These are phyloP conservation scores for Brachionus plicatilis DNA, from an alignment of 1,140 invertebrate genomes.

Conservation along the genomic window DNA sequence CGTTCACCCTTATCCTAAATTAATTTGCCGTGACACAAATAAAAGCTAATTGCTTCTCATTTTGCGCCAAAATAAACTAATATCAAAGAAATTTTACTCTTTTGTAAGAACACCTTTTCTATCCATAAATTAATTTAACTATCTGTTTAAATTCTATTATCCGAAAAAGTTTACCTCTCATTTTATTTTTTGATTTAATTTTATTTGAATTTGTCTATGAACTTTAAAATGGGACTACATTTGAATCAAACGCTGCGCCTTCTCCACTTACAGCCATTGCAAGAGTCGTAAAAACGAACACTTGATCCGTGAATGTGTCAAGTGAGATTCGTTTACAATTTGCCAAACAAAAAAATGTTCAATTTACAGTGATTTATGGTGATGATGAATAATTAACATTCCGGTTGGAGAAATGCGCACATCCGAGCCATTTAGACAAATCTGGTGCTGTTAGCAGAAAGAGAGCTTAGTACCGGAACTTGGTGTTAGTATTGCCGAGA, in stretches of 20 bases:
- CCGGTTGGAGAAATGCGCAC: not conserved
- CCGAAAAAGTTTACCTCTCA: slow-evolving; percentile 12
- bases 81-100: slow-evolving; percentile 31
- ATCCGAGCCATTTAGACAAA: not conserved
- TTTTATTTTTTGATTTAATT: not conserved
- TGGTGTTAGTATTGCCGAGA: not conserved
- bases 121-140: slow-evolving; percentile 36
- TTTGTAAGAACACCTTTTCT: slow-evolving; percentile 23
- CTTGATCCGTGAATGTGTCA: slow-evolving; percentile 37
- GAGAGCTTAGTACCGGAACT: not conserved
- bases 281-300: not conserved
- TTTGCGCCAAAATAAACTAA: not conserved
- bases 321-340: not conserved
- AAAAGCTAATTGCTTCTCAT: slow-evolving; percentile 25
- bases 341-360: not conserved
- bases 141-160: slow-evolving; percentile 39
- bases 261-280: not conserved
- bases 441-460: not conserved
- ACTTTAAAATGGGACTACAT: not conserved
- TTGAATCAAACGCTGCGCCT: slow-evolving; percentile 2
- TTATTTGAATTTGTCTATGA: slow-evolving; percentile 33
- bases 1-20: slow-evolving; percentile 23
- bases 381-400: not conserved
- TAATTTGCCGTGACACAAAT: not conserved
- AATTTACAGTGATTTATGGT: slow-evolving; percentile 2